These are phyloP conservation scores for Ganaspis brasiliensis DNA, from an alignment of 2,888 invertebrate species.

Conservation along the genomic window DNA sequence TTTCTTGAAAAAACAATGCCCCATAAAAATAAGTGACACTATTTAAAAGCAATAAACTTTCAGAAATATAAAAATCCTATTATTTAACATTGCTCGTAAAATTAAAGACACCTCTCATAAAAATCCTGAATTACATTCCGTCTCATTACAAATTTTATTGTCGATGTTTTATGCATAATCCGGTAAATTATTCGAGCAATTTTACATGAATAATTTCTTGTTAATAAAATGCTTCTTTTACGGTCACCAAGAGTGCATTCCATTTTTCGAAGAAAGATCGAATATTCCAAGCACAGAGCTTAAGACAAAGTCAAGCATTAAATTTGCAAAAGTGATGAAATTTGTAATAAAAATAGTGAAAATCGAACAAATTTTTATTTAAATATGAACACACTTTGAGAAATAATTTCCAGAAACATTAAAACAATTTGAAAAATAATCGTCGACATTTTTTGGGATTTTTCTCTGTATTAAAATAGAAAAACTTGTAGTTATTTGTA, in stretches of 20 bases:
- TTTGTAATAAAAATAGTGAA: too few species aligned
- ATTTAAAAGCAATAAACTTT: neutral
- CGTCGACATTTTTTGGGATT: too few species aligned
- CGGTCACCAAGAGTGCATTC: neutral
- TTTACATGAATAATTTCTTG: neutral
- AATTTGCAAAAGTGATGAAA: neutral
- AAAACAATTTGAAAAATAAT: too few species aligned
- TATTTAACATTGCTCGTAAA: conserved; percentile 1
- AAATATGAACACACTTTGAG: too few species aligned
- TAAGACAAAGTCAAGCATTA: neutral
- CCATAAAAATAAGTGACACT: neutral
- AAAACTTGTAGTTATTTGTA: neutral
- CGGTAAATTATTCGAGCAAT: neutral
- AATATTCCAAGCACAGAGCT: neutral
- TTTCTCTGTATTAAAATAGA: neutral
- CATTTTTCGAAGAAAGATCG: neutral
- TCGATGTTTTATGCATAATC: neutral
- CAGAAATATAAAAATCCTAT: neutral
- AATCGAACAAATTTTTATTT: too few species aligned
- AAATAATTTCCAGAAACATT: too few species aligned
- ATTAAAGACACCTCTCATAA: neutral
- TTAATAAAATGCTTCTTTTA: neutral
- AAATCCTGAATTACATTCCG: neutral
- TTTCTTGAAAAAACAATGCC: too few species aligned
- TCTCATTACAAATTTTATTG: neutral